Evolutionary conservation across 1,140 invertebrate species (phyloP), one percentile per base, ranked within the genome.

Genomic region (Nautilus pompilius): DNA sequence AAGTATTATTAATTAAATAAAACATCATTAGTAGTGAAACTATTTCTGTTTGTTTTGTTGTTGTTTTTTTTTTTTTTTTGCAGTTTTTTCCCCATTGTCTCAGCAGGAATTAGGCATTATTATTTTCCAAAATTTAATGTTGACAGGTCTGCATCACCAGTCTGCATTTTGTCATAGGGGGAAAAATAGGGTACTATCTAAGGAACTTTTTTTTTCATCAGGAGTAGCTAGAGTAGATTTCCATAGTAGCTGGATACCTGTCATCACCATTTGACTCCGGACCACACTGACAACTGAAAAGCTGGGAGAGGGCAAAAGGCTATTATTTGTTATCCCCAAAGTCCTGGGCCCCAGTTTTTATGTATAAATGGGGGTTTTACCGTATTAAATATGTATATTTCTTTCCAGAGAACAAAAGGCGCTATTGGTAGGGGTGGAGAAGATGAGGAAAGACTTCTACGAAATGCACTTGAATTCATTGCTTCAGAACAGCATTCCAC

Each of bases 371-470:
- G 20, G 5, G 4, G 5, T 33, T 17, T 22, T 10, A 28, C 15
- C 29, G 29, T 20, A 26, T 8, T 59, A 24, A 17, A 4, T 5
- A 45, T 34, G 26, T 55, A 3, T 29, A 4, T 24, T 54, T 36
- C 17, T 5, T 46, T 63, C 15, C 41, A 67, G 66, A 15, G 53
- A 67, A 20, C 46, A 51, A 46, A 17, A 51, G 20, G n/a, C 53
- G 5, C 26, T 45, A 20, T 36, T 62, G 24, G 28, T 54, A 32
- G 30, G 58, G n/a, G 55, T 68, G 22, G 34, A 58, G 4, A 33
- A 36, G 13, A 28, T 69, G 45, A 66, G 53, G 33, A 61, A 36
- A 28, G 30, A 29, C 15, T 28, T 56, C n/a, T 69, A 69, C 32
- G 67, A 69, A 28, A 53, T 46, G 3, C 58, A 63, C 8, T 56